Evolutionary conservation across 2,888 invertebrate species (phyloP).

Genomic region (Nephrocerus scutellatus): DNA sequence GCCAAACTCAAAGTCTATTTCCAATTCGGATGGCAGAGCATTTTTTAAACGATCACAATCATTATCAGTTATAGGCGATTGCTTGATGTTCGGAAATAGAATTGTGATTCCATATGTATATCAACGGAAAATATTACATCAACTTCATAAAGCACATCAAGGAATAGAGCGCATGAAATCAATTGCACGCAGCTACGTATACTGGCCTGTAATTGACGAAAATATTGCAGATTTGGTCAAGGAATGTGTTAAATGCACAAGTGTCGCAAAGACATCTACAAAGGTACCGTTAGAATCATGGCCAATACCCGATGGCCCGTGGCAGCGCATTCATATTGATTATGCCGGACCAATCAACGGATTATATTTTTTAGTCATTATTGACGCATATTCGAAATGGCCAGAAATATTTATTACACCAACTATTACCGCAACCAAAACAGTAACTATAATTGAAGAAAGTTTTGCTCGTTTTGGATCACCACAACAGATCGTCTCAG

Average conservation of each 20-base stretch:
- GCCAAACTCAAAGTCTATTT: too few species aligned
- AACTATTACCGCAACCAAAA: too few species aligned
- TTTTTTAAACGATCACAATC: too few species aligned
- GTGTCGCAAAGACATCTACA: constrained; percentile 22
- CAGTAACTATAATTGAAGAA: too few species aligned
- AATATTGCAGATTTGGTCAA: constrained; percentile 25
- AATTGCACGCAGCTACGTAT: constrained; percentile 20
- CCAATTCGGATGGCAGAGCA: too few species aligned
- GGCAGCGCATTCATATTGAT: constrained; percentile 44
- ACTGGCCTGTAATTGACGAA: constrained; percentile 28
- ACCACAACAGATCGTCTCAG: too few species aligned
- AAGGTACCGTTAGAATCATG: constrained; percentile 21
- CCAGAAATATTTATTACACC: constrained; percentile 14
- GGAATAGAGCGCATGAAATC: constrained; percentile 1
- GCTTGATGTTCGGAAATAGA: not conserved
- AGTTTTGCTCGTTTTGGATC: too few species aligned
- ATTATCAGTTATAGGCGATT: not conserved
- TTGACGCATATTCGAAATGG: constrained; percentile 17
- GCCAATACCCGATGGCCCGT: constrained; percentile 26
- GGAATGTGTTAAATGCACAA: constrained; percentile 23
- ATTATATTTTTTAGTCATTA: constrained; percentile 11
- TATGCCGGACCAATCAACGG: constrained; percentile 37
- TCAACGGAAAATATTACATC: not conserved
- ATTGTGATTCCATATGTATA: constrained; percentile 2
- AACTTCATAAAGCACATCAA: constrained; percentile 2